phyloP scores from a whole-genome alignment of 2,113 vertebrate genomes.

The Coracopsis vasa region DNA sequence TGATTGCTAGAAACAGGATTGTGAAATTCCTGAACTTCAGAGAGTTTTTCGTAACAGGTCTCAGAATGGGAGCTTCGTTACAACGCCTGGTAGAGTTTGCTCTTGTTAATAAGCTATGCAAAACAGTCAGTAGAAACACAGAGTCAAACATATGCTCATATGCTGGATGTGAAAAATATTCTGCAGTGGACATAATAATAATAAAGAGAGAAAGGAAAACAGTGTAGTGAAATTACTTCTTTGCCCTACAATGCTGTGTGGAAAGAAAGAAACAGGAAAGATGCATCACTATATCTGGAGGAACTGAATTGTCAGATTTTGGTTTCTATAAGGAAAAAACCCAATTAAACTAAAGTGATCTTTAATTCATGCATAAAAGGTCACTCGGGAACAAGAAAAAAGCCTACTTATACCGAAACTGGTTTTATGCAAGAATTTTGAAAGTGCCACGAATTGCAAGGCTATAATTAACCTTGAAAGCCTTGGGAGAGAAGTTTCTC shows the following conservation, averaged over 20 bases:
- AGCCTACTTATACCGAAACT: background rate
- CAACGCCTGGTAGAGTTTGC: background rate
- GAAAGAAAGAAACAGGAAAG: background rate
- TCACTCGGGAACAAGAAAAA: background rate
- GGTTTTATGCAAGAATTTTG: background rate
- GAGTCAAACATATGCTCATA: background rate
- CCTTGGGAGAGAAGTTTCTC: slow-evolving; percentile 11
- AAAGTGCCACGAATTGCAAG: background rate
- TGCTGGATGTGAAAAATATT: background rate
- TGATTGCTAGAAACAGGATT: background rate
- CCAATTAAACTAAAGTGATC: background rate
- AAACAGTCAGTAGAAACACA: background rate
- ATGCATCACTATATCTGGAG: background rate
- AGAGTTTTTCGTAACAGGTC: background rate
- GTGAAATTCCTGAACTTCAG: background rate
- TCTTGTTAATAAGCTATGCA: background rate
- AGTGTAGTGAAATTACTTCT: background rate
- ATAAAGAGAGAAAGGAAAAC: background rate
- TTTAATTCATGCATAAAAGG: background rate
- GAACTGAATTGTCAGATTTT: background rate
- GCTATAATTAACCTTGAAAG: background rate
- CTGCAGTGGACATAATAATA: background rate
- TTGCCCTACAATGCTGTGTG: background rate
- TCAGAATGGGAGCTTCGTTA: background rate
- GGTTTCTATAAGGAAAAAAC: background rate